Percentiles rank a stretch among this genome's conserved stretches.
Evolutionary conservation across 2,797 vertebrate genomes (phyloP).

Genomic region (Platalea minor): DNA sequence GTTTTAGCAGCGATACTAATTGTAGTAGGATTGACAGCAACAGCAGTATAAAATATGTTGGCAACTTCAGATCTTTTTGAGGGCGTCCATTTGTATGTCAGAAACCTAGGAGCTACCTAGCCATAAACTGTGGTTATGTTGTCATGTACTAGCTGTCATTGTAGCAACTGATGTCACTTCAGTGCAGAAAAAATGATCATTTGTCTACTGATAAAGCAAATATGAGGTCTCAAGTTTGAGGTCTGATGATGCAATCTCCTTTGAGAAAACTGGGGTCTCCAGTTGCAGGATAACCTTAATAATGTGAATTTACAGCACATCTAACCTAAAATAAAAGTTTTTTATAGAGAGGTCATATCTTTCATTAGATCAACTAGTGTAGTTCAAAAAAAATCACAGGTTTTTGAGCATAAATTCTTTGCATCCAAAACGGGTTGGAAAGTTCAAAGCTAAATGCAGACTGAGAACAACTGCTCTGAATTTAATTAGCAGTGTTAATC

Average conservation of each 20-base stretch:
- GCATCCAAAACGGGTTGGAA: background rate
- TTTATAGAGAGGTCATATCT: background rate
- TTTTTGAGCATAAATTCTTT: background rate
- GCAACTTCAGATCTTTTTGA: background rate
- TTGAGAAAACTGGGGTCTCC: background rate
- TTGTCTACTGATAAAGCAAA: background rate
- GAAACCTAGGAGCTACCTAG: background rate
- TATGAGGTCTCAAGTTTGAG: background rate
- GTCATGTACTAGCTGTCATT: background rate
- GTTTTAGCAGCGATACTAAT: background rate
- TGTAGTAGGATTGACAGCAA: background rate
- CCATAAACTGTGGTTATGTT: background rate
- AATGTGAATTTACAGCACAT: background rate
- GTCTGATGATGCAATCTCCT: background rate
- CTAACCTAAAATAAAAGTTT: background rate
- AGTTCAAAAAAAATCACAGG: background rate
- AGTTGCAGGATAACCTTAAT: background rate
- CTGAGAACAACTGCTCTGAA: background rate
- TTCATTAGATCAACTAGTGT: background rate
- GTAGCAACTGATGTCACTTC: background rate
- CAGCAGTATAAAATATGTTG: background rate
- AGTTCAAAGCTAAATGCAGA: background rate
- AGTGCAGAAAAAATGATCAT: background rate
- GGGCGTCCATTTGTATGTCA: background rate
- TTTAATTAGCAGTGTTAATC: constrained; percentile 12